Base-by-base conservation (phyloP, 2,888 invertebrate genomes). In the Bombyx huttoni region DNA sequence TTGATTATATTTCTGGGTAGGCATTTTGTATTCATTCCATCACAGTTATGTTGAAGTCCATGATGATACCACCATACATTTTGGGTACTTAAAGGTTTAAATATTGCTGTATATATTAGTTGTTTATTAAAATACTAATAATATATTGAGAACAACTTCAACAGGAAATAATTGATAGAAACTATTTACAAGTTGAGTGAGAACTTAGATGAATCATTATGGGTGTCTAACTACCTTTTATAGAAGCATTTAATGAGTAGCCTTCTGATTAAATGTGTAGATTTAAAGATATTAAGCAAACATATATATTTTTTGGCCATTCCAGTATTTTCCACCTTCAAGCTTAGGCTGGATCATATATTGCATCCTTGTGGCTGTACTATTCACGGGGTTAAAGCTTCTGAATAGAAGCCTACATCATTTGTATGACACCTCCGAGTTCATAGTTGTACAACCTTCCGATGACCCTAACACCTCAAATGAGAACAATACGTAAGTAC, bases 371-470 rank as follows among this genome's bases (percentile, higher is more conserved):
- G 94, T 98, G 59, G 94, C 94, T 34, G 69, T 94, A 52, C 88
- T 96, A 54, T 96, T 99, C 76, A 90, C 94, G 10, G 75, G 91
- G 51, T 90, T 99, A 57, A 99, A 99, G 89, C 83, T 95, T 55
- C 86, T 96, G 62, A 98, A 98, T 87, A 94, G 94, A 85, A 93
- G 94, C 48, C 90, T 98, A 55, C 98, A 98, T 82, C 93, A 94
- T 65, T 93, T 98, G 89, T 98, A 98, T 81, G 98, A 98, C 82
- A 96, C 96, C 12, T 94, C 94, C n/a, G 97, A 98, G 80, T 93
- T 94, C 73, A 90, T 94, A 34, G 63, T 86, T 8, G 73, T 86
- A 46, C 82, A 81, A 50, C 75, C 80, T 0, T 67, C 73, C n/a
- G 78, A 90, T 73, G 81, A 93, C 89, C 81, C 91, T 60, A 76